These are phyloP conservation scores for Drosophila chauvacae DNA, from an alignment of 1,140 invertebrate genomes.

Conservation along the genomic window DNA sequence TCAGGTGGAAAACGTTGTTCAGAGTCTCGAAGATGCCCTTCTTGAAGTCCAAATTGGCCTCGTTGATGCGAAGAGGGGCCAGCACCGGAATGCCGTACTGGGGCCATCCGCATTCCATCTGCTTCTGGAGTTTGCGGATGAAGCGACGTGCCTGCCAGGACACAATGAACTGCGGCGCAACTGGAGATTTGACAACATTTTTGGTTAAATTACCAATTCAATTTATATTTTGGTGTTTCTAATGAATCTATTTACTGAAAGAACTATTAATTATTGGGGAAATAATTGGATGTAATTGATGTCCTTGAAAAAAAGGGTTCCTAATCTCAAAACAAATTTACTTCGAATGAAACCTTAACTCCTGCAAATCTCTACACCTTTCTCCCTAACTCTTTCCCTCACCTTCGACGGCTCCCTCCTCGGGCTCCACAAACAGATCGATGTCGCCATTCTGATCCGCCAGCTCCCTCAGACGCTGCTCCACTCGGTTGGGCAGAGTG, in stretches of 20 bases:
- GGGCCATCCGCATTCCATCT: conserved; percentile 80
- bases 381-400: conserved; percentile 23
- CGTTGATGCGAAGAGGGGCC: conserved; percentile 67
- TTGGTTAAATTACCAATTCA: neutral
- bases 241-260: neutral
- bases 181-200: conserved; percentile 25
- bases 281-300: neutral
- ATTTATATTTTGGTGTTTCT: neutral
- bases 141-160: conserved; percentile 79
- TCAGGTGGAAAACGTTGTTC: conserved; percentile 70
- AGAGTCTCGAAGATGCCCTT: conserved; percentile 75
- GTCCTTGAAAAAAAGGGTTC: neutral
- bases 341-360: neutral
- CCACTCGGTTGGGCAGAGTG: conserved; percentile 55
- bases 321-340: neutral
- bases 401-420: conserved; percentile 65
- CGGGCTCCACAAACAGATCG: conserved; percentile 58
- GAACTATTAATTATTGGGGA: neutral
- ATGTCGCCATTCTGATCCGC: conserved; percentile 74
- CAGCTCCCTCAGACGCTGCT: conserved; percentile 58
- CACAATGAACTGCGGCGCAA: conserved; percentile 65
- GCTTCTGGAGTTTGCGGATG: conserved; percentile 72
- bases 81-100: conserved; percentile 70
- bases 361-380: neutral
- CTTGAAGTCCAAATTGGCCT: conserved; percentile 60